Conservation (phyloP, 2,888 invertebrate genomes). For the Aphodius sticticus region DNA sequence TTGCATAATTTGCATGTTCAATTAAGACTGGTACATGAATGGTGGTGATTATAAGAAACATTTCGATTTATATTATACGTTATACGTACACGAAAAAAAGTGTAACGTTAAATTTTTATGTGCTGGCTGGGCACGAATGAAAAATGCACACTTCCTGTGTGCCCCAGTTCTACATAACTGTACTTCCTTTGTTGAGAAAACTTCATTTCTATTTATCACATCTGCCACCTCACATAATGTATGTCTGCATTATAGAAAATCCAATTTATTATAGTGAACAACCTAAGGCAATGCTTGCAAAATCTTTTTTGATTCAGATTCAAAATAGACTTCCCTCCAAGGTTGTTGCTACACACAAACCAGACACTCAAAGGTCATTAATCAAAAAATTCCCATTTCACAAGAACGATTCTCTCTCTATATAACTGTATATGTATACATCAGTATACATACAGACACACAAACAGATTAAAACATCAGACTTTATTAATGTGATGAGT, state of each 20-base stretch:
- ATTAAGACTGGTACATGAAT: neutral
- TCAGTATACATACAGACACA: neutral
- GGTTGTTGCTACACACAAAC: neutral
- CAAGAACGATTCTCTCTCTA: neutral
- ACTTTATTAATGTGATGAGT: neutral
- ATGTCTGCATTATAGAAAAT: neutral
- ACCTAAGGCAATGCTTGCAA: neutral
- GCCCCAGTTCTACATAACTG: constrained; percentile 4
- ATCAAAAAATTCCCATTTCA: neutral
- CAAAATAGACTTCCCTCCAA: neutral
- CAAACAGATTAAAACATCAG: neutral
- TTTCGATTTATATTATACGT: neutral
- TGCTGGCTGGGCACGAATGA: neutral
- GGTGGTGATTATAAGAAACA: neutral
- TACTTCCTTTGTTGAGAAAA: constrained; percentile 4
- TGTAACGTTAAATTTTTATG: constrained; percentile 4
- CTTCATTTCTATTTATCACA: neutral
- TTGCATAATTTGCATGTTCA: constrained; percentile 4
- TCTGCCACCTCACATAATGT: neutral
- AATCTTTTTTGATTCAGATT: neutral
- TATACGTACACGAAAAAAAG: neutral
- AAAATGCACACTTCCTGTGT: neutral
- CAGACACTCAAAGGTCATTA: neutral
- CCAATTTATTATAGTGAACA: neutral
- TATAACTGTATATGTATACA: neutral